Conservation (phyloP, 64 coral and sea anemone genomes). For the Catalaphyllia jardinei region DNA sequence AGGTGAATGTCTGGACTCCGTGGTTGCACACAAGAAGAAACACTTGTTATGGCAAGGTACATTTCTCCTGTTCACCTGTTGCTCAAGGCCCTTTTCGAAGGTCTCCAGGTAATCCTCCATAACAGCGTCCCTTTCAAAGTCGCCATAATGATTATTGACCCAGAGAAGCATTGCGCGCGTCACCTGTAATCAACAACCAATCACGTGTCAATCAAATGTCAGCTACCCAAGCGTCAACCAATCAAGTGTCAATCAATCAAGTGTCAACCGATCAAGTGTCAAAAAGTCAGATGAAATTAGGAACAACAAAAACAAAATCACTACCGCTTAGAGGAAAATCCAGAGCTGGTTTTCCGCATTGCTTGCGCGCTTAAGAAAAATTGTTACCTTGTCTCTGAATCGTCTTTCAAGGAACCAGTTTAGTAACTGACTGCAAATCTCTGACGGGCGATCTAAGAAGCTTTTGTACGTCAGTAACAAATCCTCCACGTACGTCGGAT, state of each 20-base stretch:
- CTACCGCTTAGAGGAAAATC: background rate
- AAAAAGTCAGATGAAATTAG: too few species aligned
- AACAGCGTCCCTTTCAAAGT: conserved; percentile 78
- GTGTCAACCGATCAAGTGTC: background rate
- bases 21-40: too few species aligned
- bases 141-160: conserved; percentile 95
- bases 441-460: conserved; percentile 78
- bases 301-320: too few species aligned
- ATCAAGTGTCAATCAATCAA: too few species aligned
- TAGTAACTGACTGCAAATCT: conserved; percentile 88
- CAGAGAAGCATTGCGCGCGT: conserved; percentile 93
- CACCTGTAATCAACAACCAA: conserved; percentile 51
- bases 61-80: conserved; percentile 45
- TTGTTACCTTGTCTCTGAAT: conserved; percentile 90
- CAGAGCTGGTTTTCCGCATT: background rate
- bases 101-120: conserved; percentile 89
- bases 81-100: conserved; percentile 90
- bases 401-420: conserved; percentile 86
- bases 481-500: conserved; percentile 96
- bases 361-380: background rate
- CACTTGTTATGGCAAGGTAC: background rate
- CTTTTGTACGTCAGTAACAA: conserved; percentile 90
- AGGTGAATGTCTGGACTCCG: too few species aligned
- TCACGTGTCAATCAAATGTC: background rate
- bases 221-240: too few species aligned